Conservation (phyloP, 2,888 invertebrate genomes). For the Tinea trinotella region DNA sequence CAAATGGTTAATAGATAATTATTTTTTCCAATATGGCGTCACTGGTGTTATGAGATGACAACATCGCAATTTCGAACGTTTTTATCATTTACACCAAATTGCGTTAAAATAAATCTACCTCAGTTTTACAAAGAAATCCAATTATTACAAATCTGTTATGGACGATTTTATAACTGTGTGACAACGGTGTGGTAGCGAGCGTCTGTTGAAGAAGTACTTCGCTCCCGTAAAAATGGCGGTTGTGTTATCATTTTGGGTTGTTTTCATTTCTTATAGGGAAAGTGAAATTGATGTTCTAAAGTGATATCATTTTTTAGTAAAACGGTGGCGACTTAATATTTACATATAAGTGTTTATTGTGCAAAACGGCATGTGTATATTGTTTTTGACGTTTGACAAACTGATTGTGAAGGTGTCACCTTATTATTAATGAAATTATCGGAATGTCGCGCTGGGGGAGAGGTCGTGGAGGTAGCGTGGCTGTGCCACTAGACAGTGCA, state of each 20-base stretch:
- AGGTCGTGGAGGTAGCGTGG: slow-evolving; percentile 73
- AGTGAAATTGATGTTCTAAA: slow-evolving; percentile 39
- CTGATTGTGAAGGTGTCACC: slow-evolving; percentile 34
- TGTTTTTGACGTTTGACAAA: background rate
- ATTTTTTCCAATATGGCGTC: slow-evolving; percentile 64
- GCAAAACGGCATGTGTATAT: slow-evolving; percentile 37
- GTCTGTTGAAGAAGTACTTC: slow-evolving; percentile 54
- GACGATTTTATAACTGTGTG: slow-evolving; percentile 17
- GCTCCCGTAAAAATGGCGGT: slow-evolving; percentile 70
- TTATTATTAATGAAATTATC: slow-evolving; percentile 61
- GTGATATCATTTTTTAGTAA: slow-evolving; percentile 26
- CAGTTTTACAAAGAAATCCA: slow-evolving; percentile 48
- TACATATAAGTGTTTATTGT: too few relatives aligned
- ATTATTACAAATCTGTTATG: background rate
- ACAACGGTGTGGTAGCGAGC: slow-evolving; percentile 27
- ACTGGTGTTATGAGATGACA: slow-evolving; percentile 71
- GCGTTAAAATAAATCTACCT: slow-evolving; percentile 49
- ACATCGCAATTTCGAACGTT: slow-evolving; percentile 69
- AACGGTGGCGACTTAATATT: background rate
- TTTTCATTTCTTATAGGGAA: slow-evolving; percentile 57
- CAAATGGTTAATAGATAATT: slow-evolving; percentile 32
- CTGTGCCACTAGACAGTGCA: slow-evolving; percentile 75
- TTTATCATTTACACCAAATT: slow-evolving; percentile 51
- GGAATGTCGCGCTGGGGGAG: slow-evolving; percentile 77
- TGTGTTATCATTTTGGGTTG: slow-evolving; percentile 30